phyloP scores from a whole-genome alignment of 2,888 invertebrate genomes.

The Macaria liturata region DNA sequence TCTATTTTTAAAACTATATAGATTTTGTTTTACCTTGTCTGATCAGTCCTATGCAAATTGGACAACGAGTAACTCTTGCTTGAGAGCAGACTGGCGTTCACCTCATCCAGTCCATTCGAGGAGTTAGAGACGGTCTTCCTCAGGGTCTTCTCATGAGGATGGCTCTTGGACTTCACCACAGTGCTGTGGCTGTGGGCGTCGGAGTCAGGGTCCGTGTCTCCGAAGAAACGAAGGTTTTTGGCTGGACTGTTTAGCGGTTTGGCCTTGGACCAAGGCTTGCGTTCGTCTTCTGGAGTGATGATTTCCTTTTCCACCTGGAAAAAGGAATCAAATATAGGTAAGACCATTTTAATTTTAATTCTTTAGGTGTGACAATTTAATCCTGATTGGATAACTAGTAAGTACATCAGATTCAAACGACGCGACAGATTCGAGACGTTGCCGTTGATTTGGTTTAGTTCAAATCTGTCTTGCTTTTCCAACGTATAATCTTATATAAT shows the following conservation, averaged over 20 bases:
- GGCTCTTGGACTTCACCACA: constrained; percentile 57
- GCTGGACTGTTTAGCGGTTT: constrained; percentile 71
- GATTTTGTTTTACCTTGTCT: neutral
- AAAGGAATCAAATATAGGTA: neutral
- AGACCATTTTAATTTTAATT: too few species aligned
- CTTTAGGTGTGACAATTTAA: too few species aligned
- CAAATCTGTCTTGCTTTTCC: too few species aligned
- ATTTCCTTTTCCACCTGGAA: constrained; percentile 73
- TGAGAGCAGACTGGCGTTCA: constrained; percentile 64
- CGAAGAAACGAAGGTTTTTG: constrained; percentile 92
- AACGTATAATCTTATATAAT: too few species aligned
- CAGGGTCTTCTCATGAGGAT: constrained; percentile 54
- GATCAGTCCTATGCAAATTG: constrained; percentile 63
- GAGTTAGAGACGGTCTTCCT: constrained; percentile 74
- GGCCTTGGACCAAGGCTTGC: constrained; percentile 63
- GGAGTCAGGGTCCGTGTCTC: constrained; percentile 92
- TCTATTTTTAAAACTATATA: too few species aligned
- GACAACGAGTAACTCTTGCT: constrained; percentile 73
- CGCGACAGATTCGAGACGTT: too few species aligned
- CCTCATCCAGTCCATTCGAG: constrained; percentile 70
- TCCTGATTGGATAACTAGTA: too few species aligned
- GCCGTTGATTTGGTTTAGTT: too few species aligned
- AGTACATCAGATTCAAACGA: too few species aligned
- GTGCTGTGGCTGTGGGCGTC: constrained; percentile 77
- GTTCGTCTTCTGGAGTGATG: constrained; percentile 84